Percentiles rank a stretch among this genome's conserved stretches.
Evolutionary conservation across 2,888 invertebrate species (phyloP).

Genomic region (Rhabditoides inermis): DNA sequence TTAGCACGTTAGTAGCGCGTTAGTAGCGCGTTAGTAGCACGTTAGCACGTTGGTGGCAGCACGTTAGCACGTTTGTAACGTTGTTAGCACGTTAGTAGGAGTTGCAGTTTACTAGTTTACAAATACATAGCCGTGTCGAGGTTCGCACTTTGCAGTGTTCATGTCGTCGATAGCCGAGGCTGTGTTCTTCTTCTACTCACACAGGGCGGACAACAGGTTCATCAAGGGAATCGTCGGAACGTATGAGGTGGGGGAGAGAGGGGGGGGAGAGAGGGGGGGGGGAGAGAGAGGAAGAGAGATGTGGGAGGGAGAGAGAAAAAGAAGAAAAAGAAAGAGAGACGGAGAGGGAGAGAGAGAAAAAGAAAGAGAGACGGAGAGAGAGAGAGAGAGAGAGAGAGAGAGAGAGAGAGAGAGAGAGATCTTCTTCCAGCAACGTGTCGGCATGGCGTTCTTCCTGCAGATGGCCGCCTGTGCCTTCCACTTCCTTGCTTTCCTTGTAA

Average conservation of each 20-base stretch:
- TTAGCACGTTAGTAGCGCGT: too few relatives aligned
- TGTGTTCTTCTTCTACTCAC: constrained; percentile 50
- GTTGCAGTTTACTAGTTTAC: too few relatives aligned
- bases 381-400: too few relatives aligned
- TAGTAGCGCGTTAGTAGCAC: too few relatives aligned
- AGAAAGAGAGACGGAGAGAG: too few relatives aligned
- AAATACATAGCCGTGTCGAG: too few relatives aligned
- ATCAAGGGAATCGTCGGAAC: constrained; percentile 52
- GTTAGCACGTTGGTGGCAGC: too few relatives aligned
- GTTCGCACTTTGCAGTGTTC: too few relatives aligned
- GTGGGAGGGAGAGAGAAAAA: not conserved
- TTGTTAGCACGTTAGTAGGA: too few relatives aligned
- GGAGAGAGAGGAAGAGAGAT: not conserved
- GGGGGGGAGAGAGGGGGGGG: not conserved
- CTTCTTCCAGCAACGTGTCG: constrained; percentile 45
- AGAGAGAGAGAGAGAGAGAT: too few relatives aligned
- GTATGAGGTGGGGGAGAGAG: constrained; percentile 48
- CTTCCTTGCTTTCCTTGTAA: constrained; percentile 43
- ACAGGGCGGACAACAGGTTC: constrained; percentile 49
- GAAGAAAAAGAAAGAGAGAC: not conserved
- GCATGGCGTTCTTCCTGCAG: constrained; percentile 48
- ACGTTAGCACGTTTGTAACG: too few relatives aligned
- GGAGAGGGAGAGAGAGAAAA: too few relatives aligned
- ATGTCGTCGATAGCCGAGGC: constrained; percentile 48
- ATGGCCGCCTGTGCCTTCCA: constrained; percentile 49